Evolutionary conservation across 2,113 vertebrate genomes (phyloP).

Genomic region (Stigmatopora nigra): DNA sequence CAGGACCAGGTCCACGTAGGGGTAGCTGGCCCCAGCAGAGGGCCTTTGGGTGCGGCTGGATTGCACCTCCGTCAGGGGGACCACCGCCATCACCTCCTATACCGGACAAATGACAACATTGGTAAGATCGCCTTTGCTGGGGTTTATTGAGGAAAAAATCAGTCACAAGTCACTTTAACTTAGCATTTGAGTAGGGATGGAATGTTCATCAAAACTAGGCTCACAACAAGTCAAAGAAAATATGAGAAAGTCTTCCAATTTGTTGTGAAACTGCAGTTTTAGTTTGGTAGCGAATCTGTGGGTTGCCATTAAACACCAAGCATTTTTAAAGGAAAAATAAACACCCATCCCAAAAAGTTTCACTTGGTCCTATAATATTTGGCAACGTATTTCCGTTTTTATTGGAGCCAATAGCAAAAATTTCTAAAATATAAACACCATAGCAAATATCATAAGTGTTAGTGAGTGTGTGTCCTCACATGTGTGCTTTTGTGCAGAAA

Average conservation of each 20-base stretch:
- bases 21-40: constrained; percentile 76
- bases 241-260: neutral
- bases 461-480: constrained; percentile 32
- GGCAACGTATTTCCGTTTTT: neutral
- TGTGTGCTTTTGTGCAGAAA: constrained; percentile 66
- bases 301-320: no score
- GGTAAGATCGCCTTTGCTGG: neutral
- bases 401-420: neutral
- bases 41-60: constrained; percentile 83
- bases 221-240: neutral
- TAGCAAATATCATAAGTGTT: neutral
- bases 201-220: neutral
- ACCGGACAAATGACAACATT: constrained; percentile 20
- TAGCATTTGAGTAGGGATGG: neutral
- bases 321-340: neutral
- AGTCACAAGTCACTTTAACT: neutral
- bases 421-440: no score
- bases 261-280: neutral
- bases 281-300: neutral
- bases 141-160: neutral
- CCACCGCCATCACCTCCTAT: constrained; percentile 78
- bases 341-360: neutral
- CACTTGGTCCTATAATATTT: neutral
- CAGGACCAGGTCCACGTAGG: constrained; percentile 84
- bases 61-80: constrained; percentile 85